A percentile compares a stretch with the other conserved stretches of the same genome.
phyloP scores from a whole-genome alignment of 1,140 invertebrate species.

The Ceratina japonica region DNA sequence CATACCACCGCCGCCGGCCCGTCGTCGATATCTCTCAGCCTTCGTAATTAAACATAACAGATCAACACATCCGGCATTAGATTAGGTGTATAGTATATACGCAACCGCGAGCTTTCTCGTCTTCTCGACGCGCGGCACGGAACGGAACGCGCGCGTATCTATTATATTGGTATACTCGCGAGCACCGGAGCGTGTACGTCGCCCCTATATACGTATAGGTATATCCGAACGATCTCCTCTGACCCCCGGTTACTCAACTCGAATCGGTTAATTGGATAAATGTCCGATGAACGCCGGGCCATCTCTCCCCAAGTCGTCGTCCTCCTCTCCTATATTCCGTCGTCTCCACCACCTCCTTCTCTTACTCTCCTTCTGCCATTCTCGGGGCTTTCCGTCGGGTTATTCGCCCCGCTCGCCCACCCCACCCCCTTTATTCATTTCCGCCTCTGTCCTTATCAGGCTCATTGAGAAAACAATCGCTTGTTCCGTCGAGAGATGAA shows the following conservation, averaged over 20 bases:
- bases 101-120: slow-evolving; percentile 40
- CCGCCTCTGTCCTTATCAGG: slow-evolving; percentile 73
- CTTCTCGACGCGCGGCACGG: slow-evolving; percentile 37
- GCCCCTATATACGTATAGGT: slow-evolving; percentile 61
- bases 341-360: slow-evolving; percentile 45
- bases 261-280: slow-evolving; percentile 80
- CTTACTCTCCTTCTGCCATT: slow-evolving; percentile 45
- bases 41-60: slow-evolving; percentile 79
- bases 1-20: slow-evolving; percentile 77
- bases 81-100: no score
- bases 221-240: slow-evolving; percentile 70
- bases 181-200: slow-evolving; percentile 19
- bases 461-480: slow-evolving; percentile 75
- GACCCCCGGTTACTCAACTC: slow-evolving; percentile 70
- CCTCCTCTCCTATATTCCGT: slow-evolving; percentile 41
- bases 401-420: slow-evolving; percentile 45
- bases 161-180: slow-evolving; percentile 24
- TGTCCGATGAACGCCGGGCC: slow-evolving; percentile 76
- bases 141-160: slow-evolving; percentile 34
- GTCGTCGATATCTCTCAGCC: slow-evolving; percentile 75
- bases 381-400: slow-evolving; percentile 44
- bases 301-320: slow-evolving; percentile 42
- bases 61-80: slow-evolving; percentile 76
- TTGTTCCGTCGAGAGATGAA: slow-evolving; percentile 69
- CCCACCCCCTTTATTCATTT: slow-evolving; percentile 71